These are phyloP conservation scores for Rhineura floridana DNA, from an alignment of 2,113 vertebrate species.

Conservation along the genomic window DNA sequence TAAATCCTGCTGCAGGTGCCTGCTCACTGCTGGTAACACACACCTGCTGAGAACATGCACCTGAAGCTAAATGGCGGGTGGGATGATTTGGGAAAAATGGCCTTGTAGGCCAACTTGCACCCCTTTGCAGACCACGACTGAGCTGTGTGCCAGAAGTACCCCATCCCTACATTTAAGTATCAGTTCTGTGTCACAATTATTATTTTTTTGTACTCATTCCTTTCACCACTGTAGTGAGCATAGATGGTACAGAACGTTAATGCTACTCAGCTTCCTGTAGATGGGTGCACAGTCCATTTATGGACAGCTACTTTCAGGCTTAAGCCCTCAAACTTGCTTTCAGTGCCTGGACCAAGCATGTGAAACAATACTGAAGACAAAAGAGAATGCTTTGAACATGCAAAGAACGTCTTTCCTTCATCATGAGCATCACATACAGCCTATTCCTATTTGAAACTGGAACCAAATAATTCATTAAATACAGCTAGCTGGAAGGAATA, in stretches of 20 bases:
- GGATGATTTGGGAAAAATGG: too few species aligned
- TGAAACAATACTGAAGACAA: not conserved
- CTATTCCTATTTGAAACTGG: not conserved
- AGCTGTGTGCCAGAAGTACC: too few species aligned
- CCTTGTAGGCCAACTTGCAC: too few species aligned
- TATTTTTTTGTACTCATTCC: not conserved
- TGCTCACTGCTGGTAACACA: too few species aligned
- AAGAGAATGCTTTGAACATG: not conserved
- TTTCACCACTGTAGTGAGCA: slow-evolving; percentile 3
- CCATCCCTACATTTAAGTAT: slow-evolving; percentile 7
- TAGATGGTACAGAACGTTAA: slow-evolving; percentile 30
- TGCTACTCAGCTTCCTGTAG: slow-evolving; percentile 22
- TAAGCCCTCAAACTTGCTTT: not conserved
- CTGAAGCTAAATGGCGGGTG: too few species aligned
- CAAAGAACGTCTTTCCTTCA: not conserved
- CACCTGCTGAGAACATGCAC: too few species aligned
- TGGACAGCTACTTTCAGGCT: not conserved
- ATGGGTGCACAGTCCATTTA: slow-evolving; percentile 19
- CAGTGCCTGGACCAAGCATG: not conserved
- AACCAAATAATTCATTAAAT: not conserved
- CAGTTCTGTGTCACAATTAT: slow-evolving; percentile 1
- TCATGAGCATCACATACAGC: too few species aligned
- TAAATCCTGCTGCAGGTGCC: too few species aligned
- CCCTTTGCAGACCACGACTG: too few species aligned
- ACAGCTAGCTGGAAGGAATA: not conserved